Evolutionary conservation across 2,113 vertebrate genomes (phyloP).

Genomic region (zebrafish (Danio rerio)): DNA sequence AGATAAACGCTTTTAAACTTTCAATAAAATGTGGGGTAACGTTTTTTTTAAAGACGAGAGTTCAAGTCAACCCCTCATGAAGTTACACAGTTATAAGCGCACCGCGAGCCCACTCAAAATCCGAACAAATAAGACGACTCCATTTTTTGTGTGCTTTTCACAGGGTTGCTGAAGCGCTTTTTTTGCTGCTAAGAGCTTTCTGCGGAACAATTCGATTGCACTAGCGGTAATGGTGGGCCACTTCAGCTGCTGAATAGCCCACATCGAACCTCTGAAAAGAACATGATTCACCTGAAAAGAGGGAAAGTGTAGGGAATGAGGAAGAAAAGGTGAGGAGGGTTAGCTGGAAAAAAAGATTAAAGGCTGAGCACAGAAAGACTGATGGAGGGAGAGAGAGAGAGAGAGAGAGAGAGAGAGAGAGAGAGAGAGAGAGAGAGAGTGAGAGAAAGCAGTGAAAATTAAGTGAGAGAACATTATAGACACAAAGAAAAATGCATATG

Average conservation of each 20-base stretch:
- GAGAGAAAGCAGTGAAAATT: background rate
- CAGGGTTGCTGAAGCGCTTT: background rate
- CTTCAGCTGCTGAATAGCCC: conserved; percentile 31
- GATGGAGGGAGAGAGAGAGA: background rate
- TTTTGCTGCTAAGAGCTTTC: conserved; percentile 32
- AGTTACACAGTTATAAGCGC: conserved; percentile 4
- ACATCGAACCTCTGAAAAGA: conserved; percentile 38
- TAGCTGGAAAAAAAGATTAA: background rate
- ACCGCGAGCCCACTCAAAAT: conserved; percentile 25
- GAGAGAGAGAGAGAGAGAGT: no score
- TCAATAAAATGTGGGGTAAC: conserved; percentile 26
- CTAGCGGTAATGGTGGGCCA: conserved; percentile 26
- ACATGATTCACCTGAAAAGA: conserved; percentile 44
- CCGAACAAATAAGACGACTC: conserved; percentile 37
- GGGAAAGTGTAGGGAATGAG: conserved; percentile 25
- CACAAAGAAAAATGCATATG: background rate
- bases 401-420: no score
- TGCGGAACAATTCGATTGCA: conserved; percentile 21
- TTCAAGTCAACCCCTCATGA: conserved; percentile 9
- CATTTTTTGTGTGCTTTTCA: conserved; percentile 28
- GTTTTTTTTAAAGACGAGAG: conserved; percentile 35
- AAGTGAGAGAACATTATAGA: conserved; percentile 16
- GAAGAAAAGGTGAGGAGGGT: conserved; percentile 11
- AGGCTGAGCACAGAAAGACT: background rate
- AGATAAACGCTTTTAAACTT: conserved; percentile 48